Evolutionary conservation across 2,888 invertebrate genomes (phyloP).

Genomic region (Plebejus anna): DNA sequence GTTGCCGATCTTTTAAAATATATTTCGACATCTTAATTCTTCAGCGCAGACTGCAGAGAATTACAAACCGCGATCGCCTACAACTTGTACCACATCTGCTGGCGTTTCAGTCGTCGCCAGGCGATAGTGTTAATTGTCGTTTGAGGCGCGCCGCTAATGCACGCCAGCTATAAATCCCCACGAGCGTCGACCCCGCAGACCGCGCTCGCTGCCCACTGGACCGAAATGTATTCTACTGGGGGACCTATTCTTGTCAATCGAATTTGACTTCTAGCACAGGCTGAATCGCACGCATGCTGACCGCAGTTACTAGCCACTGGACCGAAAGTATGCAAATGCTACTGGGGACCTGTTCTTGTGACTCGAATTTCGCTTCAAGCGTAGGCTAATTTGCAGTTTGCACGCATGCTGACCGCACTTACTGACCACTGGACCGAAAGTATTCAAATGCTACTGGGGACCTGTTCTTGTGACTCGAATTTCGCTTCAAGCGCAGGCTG

Average conservation of each 20-base stretch:
- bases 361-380: background rate
- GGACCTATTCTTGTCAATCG: background rate
- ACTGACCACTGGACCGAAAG: too few relatives aligned
- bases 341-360: too few relatives aligned
- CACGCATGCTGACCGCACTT: too few relatives aligned
- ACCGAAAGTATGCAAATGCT: too few relatives aligned
- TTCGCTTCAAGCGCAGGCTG: background rate
- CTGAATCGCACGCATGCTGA: background rate
- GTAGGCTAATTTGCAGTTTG: background rate
- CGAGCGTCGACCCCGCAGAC: constrained; percentile 49
- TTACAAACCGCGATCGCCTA: constrained; percentile 35
- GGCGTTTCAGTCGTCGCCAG: constrained; percentile 61
- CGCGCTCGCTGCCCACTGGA: constrained; percentile 31
- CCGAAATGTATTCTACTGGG: background rate
- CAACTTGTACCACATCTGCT: constrained; percentile 43
- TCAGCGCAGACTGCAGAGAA: background rate
- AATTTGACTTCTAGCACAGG: background rate
- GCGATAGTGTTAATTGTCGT: constrained; percentile 72
- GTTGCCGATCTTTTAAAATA: too few relatives aligned
- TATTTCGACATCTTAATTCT: too few relatives aligned
- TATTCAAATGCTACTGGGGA: too few relatives aligned
- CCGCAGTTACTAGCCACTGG: too few relatives aligned
- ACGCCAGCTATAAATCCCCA: constrained; percentile 55
- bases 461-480: background rate
- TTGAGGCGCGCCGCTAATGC: constrained; percentile 72